These are phyloP conservation scores for Sapayoa aenigma DNA, from an alignment of 2,113 vertebrate species.

Conservation along the genomic window DNA sequence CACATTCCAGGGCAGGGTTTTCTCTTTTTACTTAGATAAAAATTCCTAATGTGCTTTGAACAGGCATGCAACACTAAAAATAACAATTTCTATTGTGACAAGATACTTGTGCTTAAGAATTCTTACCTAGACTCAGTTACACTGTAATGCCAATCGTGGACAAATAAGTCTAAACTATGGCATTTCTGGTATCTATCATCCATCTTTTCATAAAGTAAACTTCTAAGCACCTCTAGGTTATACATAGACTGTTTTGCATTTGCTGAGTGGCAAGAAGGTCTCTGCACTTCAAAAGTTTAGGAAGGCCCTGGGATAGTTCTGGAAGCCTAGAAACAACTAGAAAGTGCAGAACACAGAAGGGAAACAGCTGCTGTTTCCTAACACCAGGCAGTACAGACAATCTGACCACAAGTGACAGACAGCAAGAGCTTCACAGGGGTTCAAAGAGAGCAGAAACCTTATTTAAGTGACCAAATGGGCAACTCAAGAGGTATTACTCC, in stretches of 20 bases:
- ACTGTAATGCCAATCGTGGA: fast-evolving
- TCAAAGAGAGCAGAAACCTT: background rate
- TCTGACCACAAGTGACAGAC: background rate
- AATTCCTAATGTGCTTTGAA: background rate
- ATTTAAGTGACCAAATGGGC: background rate
- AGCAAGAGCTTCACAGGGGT: background rate
- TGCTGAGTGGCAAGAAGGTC: background rate
- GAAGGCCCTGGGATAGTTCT: background rate
- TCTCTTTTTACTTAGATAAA: background rate
- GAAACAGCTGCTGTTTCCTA: background rate
- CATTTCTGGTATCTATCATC: background rate
- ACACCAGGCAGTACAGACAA: background rate
- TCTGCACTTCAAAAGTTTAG: background rate
- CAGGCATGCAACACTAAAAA: background rate
- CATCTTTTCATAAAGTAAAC: background rate
- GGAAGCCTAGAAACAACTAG: background rate
- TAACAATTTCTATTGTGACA: background rate
- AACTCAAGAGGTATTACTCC: too few species aligned
- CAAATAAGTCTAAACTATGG: background rate
- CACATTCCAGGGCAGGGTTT: background rate
- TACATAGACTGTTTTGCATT: background rate
- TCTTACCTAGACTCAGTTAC: background rate
- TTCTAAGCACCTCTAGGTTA: background rate
- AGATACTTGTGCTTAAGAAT: background rate
- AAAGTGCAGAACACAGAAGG: too few species aligned